Percentiles rank a stretch among this genome's conserved stretches.
Evolutionary conservation across 2,888 invertebrate species (phyloP).

Genomic region (Harpalus rufipes): DNA sequence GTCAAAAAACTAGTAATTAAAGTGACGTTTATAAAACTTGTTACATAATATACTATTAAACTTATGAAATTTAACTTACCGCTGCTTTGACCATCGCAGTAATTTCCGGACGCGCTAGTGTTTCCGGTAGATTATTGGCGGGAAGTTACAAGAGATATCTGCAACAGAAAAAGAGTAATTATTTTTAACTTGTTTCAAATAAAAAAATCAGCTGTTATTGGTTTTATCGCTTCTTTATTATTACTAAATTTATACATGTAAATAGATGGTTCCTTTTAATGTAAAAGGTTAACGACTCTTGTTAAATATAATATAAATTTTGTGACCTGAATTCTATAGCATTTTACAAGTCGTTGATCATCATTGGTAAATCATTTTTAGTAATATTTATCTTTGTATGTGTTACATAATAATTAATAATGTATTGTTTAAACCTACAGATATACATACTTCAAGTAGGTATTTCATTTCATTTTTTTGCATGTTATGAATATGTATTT

Average conservation of each 20-base stretch:
- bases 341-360: constrained; percentile 29
- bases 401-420: constrained; percentile 14
- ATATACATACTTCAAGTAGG: not conserved
- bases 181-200: not conserved
- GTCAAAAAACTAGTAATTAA: not conserved
- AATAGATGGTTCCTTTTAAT: not conserved
- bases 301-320: constrained; percentile 12
- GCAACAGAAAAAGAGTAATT: constrained; percentile 11
- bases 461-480: constrained; percentile 5
- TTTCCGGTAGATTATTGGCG: constrained; percentile 34
- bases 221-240: not conserved
- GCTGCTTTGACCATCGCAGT: constrained; percentile 62
- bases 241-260: not conserved
- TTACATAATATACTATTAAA: not conserved
- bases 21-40: not conserved
- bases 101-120: constrained; percentile 12
- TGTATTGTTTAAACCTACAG: constrained; percentile 22
- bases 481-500: constrained; percentile 24
- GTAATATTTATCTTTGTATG: constrained; percentile 9
- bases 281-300: constrained; percentile 22
- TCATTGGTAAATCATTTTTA: not conserved
- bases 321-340: constrained; percentile 24
- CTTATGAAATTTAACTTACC: constrained; percentile 46
- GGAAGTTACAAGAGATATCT: constrained; percentile 32
- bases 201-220: not conserved